Conservation (phyloP, 2,888 invertebrate genomes). For the Byasa hedistus region DNA sequence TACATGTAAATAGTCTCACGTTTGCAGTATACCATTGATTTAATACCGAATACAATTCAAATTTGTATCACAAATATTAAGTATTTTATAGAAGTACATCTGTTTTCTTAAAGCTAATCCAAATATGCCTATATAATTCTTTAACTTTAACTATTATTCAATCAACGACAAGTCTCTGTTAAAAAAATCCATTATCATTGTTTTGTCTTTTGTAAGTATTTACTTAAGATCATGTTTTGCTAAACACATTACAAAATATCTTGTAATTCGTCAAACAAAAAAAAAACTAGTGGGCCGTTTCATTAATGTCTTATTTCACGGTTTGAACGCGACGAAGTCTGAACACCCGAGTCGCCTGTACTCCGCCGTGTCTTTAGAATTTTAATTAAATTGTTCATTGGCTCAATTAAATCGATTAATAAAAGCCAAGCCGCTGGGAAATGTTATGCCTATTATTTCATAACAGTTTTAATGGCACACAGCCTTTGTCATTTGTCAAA, state of each 20-base stretch:
- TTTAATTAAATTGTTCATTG: conserved; percentile 77
- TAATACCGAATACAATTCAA: not conserved
- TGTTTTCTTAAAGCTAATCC: not conserved
- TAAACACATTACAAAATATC: too few species aligned
- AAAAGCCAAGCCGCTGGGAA: conserved; percentile 42
- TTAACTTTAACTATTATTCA: not conserved
- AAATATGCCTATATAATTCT: not conserved
- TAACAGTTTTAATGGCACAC: conserved; percentile 21
- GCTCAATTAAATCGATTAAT: conserved; percentile 74
- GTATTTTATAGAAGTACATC: not conserved
- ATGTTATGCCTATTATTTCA: conserved; percentile 34
- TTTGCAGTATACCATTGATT: not conserved
- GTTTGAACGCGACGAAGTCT: conserved; percentile 40
- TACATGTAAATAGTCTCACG: not conserved
- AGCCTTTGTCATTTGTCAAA: conserved; percentile 25
- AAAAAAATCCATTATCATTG: not conserved
- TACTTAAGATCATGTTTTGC: too few species aligned
- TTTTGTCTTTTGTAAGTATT: too few species aligned
- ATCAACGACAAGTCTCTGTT: not conserved
- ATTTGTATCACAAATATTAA: not conserved
- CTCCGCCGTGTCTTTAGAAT: conserved; percentile 66
- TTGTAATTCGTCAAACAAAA: not conserved
- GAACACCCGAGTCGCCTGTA: conserved; percentile 48
- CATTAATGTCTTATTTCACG: conserved; percentile 1
- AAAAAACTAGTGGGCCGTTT: not conserved